Evolutionary conservation across 2,797 vertebrate species (phyloP).

Genomic region (Psittacula echo): DNA sequence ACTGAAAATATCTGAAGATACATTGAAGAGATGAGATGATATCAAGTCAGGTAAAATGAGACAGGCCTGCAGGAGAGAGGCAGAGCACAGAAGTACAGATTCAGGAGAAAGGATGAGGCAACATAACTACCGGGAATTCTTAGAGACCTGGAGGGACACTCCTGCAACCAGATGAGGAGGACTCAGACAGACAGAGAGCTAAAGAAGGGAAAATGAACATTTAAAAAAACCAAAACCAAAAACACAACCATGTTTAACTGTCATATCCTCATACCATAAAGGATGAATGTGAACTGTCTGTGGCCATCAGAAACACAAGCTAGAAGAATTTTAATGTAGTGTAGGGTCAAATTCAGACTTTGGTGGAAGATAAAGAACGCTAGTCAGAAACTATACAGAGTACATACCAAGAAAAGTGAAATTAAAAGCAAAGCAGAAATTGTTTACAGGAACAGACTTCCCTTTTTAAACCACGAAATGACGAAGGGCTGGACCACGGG

Average conservation of each 20-base stretch:
- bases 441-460: neutral
- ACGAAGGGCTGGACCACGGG: neutral
- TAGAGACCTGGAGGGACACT: fast-evolving
- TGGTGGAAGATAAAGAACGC: neutral
- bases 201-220: neutral
- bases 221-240: neutral
- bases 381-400: neutral
- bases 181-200: neutral
- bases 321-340: neutral
- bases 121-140: neutral
- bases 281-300: neutral
- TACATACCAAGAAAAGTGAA: neutral
- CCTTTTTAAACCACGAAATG: neutral
- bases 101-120: neutral
- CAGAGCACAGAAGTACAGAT: neutral
- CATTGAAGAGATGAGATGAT: neutral
- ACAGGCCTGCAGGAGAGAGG: neutral
- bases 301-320: neutral
- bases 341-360: neutral
- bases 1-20: neutral
- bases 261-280: neutral
- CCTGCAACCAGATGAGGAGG: neutral
- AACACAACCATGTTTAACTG: neutral
- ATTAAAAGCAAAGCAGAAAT: neutral
- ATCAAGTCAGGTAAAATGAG: neutral